Evolutionary conservation across 2,888 invertebrate species (phyloP).

Genomic region (Myopa tessellatipennis): DNA sequence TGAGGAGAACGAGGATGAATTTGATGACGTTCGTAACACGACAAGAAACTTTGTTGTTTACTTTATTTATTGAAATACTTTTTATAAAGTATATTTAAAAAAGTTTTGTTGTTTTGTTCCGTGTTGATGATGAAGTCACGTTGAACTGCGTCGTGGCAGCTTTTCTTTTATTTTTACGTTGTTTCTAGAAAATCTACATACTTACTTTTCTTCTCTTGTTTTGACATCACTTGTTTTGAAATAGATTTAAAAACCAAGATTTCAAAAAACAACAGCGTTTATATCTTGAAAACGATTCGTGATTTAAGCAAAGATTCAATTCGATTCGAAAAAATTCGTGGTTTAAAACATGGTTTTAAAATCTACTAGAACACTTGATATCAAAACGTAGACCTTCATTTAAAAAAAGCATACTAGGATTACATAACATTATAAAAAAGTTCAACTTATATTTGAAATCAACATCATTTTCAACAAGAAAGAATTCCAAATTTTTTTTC

Average conservation of each 20-base stretch:
- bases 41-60: background rate
- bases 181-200: background rate
- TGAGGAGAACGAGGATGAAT: conserved; percentile 9
- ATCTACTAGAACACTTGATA: no score
- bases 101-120: background rate
- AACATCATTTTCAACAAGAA: no score
- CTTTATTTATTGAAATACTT: no score
- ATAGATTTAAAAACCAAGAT: no score
- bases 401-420: no score
- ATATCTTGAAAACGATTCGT: background rate
- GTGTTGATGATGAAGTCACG: conserved; percentile 20
- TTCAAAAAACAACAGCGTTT: background rate
- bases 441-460: no score
- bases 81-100: no score
- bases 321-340: background rate
- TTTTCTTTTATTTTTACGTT: background rate
- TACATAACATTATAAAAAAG: no score
- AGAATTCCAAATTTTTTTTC: no score
- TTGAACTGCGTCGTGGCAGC: conserved; percentile 33
- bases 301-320: background rate
- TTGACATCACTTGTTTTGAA: background rate
- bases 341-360: background rate
- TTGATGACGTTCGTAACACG: conserved; percentile 26
- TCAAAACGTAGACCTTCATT: no score
- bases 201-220: background rate